phyloP scores from a whole-genome alignment of 2,888 invertebrate species.

The Pasiphila rectangulata region DNA sequence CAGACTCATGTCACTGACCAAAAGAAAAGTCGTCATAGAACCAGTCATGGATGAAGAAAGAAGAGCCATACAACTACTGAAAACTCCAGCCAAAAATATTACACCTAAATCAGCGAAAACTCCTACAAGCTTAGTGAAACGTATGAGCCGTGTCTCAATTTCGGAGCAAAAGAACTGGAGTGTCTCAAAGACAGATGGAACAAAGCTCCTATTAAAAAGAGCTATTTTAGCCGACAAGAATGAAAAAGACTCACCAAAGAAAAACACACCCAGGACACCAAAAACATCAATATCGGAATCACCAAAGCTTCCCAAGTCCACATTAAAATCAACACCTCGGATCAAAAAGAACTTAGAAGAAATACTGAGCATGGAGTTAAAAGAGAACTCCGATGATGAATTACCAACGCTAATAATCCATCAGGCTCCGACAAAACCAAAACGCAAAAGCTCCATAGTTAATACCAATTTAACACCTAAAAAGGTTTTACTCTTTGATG shows the following conservation, averaged over 20 bases:
- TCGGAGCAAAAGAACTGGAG: slow-evolving; percentile 70
- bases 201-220: slow-evolving; percentile 69
- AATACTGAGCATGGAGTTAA: slow-evolving; percentile 61
- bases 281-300: slow-evolving; percentile 45
- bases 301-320: slow-evolving; percentile 45
- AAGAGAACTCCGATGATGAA: slow-evolving; percentile 70
- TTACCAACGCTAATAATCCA: slow-evolving; percentile 68
- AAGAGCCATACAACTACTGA: slow-evolving; percentile 50
- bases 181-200: slow-evolving; percentile 68
- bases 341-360: slow-evolving; percentile 55
- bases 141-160: slow-evolving; percentile 62
- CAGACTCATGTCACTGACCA: slow-evolving; percentile 58
- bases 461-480: slow-evolving; percentile 58
- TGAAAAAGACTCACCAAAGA: slow-evolving; percentile 62
- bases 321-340: slow-evolving; percentile 35
- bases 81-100: slow-evolving; percentile 56
- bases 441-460: slow-evolving; percentile 52
- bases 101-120: slow-evolving; percentile 57
- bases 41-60: slow-evolving; percentile 69
- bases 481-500: slow-evolving; percentile 60
- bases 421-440: slow-evolving; percentile 57
- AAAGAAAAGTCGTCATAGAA: slow-evolving; percentile 64
- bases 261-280: slow-evolving; percentile 48
- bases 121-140: slow-evolving; percentile 61
- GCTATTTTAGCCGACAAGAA: slow-evolving; percentile 69